These are phyloP conservation scores for Mormyrus lacerda DNA, from an alignment of 2,113 vertebrate species.

Conservation along the genomic window DNA sequence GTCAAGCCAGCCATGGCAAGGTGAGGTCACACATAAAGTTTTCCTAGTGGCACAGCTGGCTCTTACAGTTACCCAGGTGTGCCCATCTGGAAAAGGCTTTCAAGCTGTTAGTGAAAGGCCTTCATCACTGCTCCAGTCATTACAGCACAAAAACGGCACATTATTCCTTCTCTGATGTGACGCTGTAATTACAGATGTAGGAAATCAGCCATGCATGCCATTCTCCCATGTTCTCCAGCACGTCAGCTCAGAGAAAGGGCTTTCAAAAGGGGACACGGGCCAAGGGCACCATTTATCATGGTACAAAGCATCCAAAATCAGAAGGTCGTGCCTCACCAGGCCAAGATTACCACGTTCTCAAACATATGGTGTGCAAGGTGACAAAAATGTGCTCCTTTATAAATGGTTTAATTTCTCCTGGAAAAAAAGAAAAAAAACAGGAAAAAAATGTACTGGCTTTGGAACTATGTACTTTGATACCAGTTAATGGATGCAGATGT, in stretches of 20 bases:
- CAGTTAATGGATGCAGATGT: constrained; percentile 3
- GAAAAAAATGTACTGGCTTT: too few species aligned
- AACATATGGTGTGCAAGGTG: neutral
- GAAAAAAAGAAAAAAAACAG: neutral
- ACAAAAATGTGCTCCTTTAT: neutral
- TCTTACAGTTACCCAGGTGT: neutral
- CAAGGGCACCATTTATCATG: neutral
- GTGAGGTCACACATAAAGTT: neutral
- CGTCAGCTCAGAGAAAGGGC: neutral
- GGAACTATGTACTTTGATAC: neutral
- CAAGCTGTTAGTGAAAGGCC: neutral
- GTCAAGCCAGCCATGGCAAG: neutral
- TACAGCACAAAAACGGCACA: neutral
- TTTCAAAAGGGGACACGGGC: neutral
- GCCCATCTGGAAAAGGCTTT: neutral
- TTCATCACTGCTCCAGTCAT: neutral
- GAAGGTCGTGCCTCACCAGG: neutral
- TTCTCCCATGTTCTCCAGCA: neutral
- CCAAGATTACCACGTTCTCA: neutral
- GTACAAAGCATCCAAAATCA: neutral
- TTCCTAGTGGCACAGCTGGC: neutral
- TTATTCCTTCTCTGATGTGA: neutral
- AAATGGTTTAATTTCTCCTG: neutral
- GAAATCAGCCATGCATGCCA: neutral
- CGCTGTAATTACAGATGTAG: neutral